Conservation (phyloP, 1,140 invertebrate genomes). For the Choristoneura fumiferana region DNA sequence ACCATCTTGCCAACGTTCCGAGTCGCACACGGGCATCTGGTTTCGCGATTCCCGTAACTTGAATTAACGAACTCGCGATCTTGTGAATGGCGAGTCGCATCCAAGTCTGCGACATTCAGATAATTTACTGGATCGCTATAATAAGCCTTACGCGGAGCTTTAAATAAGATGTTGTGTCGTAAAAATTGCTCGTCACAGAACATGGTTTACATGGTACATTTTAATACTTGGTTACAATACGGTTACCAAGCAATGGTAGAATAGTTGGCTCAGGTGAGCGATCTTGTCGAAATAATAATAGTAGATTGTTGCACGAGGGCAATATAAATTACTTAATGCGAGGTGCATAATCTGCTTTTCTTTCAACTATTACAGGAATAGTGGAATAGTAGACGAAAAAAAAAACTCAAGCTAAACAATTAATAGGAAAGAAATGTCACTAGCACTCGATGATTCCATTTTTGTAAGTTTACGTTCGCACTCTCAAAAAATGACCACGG, state of each 20-base stretch:
- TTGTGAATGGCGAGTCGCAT: slow-evolving; percentile 41
- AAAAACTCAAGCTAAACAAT: too few relatives aligned
- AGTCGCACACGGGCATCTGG: slow-evolving; percentile 47
- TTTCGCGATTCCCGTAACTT: slow-evolving; percentile 61
- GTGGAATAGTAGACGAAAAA: too few relatives aligned
- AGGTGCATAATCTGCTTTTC: too few relatives aligned
- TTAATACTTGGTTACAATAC: slow-evolving; percentile 9
- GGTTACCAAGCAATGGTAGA: slow-evolving; percentile 1
- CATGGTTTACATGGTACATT: neutral
- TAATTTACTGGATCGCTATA: slow-evolving; percentile 27
- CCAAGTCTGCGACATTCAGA: slow-evolving; percentile 22
- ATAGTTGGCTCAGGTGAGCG: neutral
- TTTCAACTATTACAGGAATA: too few relatives aligned
- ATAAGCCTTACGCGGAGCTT: slow-evolving; percentile 19
- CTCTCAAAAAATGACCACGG: too few relatives aligned
- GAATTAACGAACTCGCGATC: slow-evolving; percentile 52
- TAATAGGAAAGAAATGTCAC: too few relatives aligned
- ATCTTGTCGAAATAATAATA: too few relatives aligned
- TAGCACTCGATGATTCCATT: too few relatives aligned
- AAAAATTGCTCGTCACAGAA: slow-evolving; percentile 1
- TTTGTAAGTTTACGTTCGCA: too few relatives aligned
- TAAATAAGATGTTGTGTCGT: slow-evolving; percentile 5
- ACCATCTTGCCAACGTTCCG: slow-evolving; percentile 40
- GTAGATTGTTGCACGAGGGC: too few relatives aligned
- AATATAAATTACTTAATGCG: too few relatives aligned